Evolutionary conservation across 2,113 vertebrate genomes (phyloP).

Genomic region (Chlorodrepanis virens): DNA sequence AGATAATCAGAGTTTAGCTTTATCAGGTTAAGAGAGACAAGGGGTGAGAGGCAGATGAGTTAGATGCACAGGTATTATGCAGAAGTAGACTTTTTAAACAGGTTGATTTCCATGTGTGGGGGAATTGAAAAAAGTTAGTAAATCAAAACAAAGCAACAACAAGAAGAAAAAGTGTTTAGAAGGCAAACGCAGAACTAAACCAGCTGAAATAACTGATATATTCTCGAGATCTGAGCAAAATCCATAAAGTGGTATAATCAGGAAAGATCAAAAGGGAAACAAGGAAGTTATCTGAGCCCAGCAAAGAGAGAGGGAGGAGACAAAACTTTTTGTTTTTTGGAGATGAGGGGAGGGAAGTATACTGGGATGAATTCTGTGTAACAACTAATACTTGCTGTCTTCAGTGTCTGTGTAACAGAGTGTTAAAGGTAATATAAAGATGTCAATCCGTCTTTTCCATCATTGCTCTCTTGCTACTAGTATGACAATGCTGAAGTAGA

Average conservation of each 20-base stretch:
- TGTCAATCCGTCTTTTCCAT: background rate
- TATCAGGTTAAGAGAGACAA: background rate
- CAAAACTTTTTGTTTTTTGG: background rate
- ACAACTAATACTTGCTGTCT: background rate
- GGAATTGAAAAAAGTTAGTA: background rate
- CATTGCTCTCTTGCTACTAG: fast-evolving
- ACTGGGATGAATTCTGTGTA: background rate
- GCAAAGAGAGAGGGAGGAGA: background rate
- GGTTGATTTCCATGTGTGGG: background rate
- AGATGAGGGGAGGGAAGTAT: background rate
- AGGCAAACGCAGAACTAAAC: background rate
- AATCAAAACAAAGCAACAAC: background rate
- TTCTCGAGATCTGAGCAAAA: background rate
- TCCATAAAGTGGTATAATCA: background rate
- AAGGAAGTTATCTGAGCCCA: background rate
- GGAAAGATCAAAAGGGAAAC: background rate
- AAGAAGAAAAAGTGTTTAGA: background rate
- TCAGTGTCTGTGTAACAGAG: background rate
- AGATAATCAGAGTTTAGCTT: background rate
- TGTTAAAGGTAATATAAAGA: background rate
- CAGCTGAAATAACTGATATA: background rate
- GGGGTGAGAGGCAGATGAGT: background rate
- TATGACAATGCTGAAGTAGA: background rate
- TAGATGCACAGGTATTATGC: background rate
- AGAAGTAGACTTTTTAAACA: background rate